Base-by-base conservation (phyloP, 2,888 invertebrate genomes). In the Tipula helvola region DNA sequence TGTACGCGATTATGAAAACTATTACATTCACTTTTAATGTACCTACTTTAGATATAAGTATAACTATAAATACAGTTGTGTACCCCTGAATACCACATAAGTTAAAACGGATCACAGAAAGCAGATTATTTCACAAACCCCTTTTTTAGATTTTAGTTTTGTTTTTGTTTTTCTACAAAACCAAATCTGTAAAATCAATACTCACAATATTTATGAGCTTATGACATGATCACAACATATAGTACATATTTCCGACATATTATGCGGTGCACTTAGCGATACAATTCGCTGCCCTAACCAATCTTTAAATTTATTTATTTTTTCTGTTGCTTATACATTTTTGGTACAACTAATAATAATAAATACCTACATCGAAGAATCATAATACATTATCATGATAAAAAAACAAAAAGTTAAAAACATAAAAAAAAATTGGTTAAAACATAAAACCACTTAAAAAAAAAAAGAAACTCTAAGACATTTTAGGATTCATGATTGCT, bases 331-430 rank as follows among this genome's bases (percentile, higher is more conserved):
- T 52, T 52, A 52, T 52, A 52, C n/a, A 52, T 52, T 52, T 71
- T 71, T 71, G 8, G 71, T 71, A 71, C 71, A 28, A 71, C 28
- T 28, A 13, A 2, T 52, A 28, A 3, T n/a, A n/a, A n/a, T n/a
- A n/a, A 71, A 71, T 71, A 71, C 71, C 71, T 71, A 71, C 71
- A 71, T 71, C 71, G 71, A 71, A 71, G 71, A 71, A 71, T 71
- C n/a, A 52, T 52, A 52, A 71, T 71, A 18, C 71, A 71, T 71
- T 71, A 71, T 71, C 28, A 71, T 71, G 71, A 71, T 71, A 7
- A 71, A 18, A n/a, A 71, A 71, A 28, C 28, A 57, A 57, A 57
- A 57, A 57, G 52, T 57, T 57, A 57, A 57, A 57, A 71, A 71
- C 71, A 71, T 71, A 71, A 18, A 71, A 52, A 71, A 52, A 71